These are phyloP conservation scores for Hystrix cristata DNA, from an alignment of 2,113 vertebrate species.

Conservation along the genomic window DNA sequence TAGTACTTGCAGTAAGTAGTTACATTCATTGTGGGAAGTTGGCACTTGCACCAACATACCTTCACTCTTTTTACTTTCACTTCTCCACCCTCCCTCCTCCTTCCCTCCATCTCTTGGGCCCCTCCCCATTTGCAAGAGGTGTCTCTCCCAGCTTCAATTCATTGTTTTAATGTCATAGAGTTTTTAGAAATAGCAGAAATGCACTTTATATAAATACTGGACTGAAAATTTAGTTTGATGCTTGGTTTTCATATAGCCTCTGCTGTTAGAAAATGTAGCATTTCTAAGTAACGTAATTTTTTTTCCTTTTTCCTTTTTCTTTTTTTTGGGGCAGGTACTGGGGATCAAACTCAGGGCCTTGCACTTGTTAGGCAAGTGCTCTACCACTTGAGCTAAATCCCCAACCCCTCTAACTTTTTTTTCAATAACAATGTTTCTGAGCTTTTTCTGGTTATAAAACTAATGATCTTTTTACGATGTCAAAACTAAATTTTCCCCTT, in stretches of 20 bases:
- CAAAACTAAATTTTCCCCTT: slow-evolving; percentile 68
- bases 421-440: slow-evolving; percentile 80
- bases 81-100: too few relatives aligned
- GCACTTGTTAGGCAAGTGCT: too few relatives aligned
- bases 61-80: too few relatives aligned
- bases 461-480: slow-evolving; percentile 69
- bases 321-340: background rate
- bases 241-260: slow-evolving; percentile 19
- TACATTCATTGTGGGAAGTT: too few relatives aligned
- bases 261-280: slow-evolving; percentile 53
- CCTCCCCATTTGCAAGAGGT: too few relatives aligned
- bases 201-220: background rate
- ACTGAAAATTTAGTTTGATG: slow-evolving; percentile 60
- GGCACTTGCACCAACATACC: too few relatives aligned
- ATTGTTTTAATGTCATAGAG: slow-evolving; percentile 2
- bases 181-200: background rate
- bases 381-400: background rate
- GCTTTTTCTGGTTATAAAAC: slow-evolving; percentile 77
- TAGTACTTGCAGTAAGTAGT: too few relatives aligned
- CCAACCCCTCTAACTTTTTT: slow-evolving; percentile 60
- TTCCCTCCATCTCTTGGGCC: too few relatives aligned
- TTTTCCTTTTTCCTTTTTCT: background rate
- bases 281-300: slow-evolving; percentile 63
- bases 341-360: too few relatives aligned
- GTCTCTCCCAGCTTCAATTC: background rate